Percentiles rank a stretch among this genome's conserved stretches.
Conservation (phyloP, 2,797 vertebrate species). For the Bothrops alternatus region DNA sequence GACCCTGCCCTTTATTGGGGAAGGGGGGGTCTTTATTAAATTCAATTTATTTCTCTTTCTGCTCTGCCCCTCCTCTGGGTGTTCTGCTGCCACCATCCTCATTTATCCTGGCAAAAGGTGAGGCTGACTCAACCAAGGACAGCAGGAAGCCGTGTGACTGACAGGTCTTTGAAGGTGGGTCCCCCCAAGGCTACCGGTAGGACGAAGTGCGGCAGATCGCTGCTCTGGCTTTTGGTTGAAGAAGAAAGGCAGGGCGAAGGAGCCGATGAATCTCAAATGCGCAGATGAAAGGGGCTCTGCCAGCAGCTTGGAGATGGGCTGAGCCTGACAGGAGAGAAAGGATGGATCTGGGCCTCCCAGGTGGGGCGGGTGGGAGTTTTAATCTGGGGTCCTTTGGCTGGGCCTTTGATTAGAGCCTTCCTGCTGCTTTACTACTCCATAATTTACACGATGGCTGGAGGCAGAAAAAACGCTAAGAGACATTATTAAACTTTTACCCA, state of each 20-base stretch:
- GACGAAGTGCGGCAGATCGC: not conserved
- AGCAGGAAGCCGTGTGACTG: not conserved
- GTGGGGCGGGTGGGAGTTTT: not conserved
- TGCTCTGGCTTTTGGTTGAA: too few species aligned
- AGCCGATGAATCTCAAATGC: not conserved
- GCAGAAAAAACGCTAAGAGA: not conserved
- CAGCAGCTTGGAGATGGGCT: not conserved
- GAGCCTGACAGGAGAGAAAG: not conserved
- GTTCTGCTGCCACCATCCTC: not conserved
- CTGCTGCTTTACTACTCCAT: conserved; percentile 16
- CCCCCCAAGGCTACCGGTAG: not conserved
- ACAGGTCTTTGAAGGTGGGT: not conserved
- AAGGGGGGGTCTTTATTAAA: not conserved
- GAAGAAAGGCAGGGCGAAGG: not conserved
- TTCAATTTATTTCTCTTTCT: not conserved
- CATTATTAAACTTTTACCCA: conserved; percentile 22
- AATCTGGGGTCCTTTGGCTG: not conserved
- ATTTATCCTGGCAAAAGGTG: not conserved
- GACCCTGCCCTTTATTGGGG: not conserved
- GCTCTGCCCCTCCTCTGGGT: not conserved
- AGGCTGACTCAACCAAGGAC: not conserved
- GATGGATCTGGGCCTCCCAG: not conserved
- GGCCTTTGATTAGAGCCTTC: conserved; percentile 1
- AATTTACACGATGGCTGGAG: conserved; percentile 19
- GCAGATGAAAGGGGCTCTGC: not conserved